phyloP scores from a whole-genome alignment of 2,113 vertebrate genomes.

The Asarcornis scutulata region DNA sequence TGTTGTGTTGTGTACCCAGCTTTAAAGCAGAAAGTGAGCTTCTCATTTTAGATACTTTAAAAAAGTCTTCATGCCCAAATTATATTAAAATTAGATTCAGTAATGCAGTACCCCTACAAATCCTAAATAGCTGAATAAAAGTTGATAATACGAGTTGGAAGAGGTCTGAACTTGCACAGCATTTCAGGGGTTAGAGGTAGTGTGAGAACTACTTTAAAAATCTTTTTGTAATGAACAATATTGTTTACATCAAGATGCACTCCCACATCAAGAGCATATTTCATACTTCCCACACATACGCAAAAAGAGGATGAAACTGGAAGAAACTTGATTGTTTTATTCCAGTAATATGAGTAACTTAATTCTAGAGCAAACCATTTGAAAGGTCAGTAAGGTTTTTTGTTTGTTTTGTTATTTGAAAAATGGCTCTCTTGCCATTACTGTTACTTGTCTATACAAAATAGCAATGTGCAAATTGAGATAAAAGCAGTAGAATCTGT shows the following conservation, averaged over 20 bases:
- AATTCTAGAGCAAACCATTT: neutral
- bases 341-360: neutral
- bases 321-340: neutral
- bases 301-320: neutral
- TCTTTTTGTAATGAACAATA: neutral
- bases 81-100: too few relatives aligned
- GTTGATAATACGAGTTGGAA: neutral
- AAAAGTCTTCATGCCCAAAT: too few relatives aligned
- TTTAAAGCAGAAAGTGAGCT: neutral
- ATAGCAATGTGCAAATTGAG: neutral
- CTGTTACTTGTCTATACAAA: neutral
- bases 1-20: neutral
- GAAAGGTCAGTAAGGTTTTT: neutral
- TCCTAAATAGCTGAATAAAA: neutral
- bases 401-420: neutral
- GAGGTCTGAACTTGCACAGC: neutral
- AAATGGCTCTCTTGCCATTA: neutral
- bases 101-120: neutral
- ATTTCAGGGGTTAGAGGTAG: neutral
- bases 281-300: neutral
- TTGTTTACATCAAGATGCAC: neutral
- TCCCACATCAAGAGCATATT: rapidly evolving
- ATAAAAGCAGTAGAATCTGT: neutral
- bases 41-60: neutral
- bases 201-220: neutral